These are phyloP conservation scores for Phortica okadai DNA, from an alignment of 2,888 invertebrate genomes.

Conservation along the genomic window DNA sequence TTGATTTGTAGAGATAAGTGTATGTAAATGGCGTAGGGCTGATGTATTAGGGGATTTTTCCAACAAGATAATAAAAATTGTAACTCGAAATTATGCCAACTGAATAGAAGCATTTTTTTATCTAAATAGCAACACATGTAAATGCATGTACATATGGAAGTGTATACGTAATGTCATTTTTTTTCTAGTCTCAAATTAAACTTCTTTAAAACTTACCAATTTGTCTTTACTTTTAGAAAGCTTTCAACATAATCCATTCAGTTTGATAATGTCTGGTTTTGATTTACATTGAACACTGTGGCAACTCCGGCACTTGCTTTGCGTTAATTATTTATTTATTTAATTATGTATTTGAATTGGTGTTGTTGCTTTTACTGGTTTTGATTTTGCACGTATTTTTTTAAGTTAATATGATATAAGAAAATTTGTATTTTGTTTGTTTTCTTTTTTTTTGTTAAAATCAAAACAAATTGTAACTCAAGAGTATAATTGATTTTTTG, in stretches of 20 bases:
- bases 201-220: constrained; percentile 21
- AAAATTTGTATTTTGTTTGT: neutral
- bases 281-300: constrained; percentile 4
- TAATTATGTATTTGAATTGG: constrained; percentile 8
- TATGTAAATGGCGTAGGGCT: neutral
- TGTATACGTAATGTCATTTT: neutral
- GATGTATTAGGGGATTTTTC: too few relatives aligned
- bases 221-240: neutral
- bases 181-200: too few relatives aligned
- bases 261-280: neutral
- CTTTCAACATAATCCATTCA: constrained; percentile 17
- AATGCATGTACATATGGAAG: neutral
- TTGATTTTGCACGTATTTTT: neutral
- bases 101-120: neutral
- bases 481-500: constrained; percentile 37
- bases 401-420: constrained; percentile 1
- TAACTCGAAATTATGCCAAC: neutral
- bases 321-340: constrained; percentile 17
- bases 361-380: constrained; percentile 10
- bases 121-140: neutral
- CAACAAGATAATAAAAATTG: too few relatives aligned
- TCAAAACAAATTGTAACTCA: constrained; percentile 46
- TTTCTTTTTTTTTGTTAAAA: constrained; percentile 13
- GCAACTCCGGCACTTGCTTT: constrained; percentile 16
- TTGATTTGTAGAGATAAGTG: neutral